Conservation (phyloP, 2,888 invertebrate species). For the Andrena fulva region DNA sequence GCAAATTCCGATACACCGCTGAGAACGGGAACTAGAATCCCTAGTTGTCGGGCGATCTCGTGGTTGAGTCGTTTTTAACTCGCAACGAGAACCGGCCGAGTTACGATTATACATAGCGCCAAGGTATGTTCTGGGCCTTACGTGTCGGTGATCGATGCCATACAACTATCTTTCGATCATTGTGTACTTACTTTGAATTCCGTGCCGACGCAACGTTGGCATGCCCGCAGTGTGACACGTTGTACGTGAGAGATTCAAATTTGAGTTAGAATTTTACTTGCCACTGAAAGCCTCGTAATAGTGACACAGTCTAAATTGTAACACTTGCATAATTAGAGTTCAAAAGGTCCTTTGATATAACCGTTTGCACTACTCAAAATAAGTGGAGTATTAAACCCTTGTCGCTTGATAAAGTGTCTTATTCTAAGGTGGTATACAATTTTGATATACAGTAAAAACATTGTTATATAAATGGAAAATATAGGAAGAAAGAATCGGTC, state of each 20-base stretch:
- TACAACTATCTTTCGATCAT: constrained; percentile 64
- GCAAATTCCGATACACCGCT: constrained; percentile 55
- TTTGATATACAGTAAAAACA: no score
- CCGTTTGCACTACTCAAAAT: not conserved
- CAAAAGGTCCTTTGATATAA: not conserved
- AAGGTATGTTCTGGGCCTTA: constrained; percentile 71
- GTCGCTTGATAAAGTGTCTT: not conserved
- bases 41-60: constrained; percentile 52
- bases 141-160: constrained; percentile 77
- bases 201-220: constrained; percentile 18
- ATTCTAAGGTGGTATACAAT: not conserved
- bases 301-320: not conserved
- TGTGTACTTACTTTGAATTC: constrained; percentile 61
- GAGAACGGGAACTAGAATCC: constrained; percentile 61
- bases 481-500: no score
- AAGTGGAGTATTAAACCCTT: not conserved
- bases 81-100: constrained; percentile 40
- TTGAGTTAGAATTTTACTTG: not conserved
- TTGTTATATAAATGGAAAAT: no score
- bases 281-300: not conserved
- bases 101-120: constrained; percentile 48
- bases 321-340: not conserved
- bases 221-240: constrained; percentile 17
- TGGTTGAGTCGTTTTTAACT: constrained; percentile 51
- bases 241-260: constrained; percentile 38